phyloP scores from a whole-genome alignment of 2,888 invertebrate genomes.

The Scaptomyza reducta region DNA sequence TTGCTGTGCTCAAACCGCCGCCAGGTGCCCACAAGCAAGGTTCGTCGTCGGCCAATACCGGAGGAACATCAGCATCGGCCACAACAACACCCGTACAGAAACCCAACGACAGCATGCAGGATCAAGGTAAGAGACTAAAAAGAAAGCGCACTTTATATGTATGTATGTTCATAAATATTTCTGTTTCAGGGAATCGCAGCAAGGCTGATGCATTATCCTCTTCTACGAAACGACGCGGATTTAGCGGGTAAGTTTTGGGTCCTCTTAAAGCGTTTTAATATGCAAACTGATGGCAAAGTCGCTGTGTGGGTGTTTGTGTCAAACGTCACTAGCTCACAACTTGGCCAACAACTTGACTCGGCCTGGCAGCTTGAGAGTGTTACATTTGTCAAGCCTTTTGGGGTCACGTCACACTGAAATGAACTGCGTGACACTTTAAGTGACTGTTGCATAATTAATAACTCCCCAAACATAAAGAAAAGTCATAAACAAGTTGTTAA shows the following conservation, averaged over 20 bases:
- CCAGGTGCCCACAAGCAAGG: constrained; percentile 85
- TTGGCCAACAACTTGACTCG: constrained; percentile 3
- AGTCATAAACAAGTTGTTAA: constrained; percentile 23
- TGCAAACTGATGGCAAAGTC: not conserved
- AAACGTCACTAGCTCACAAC: not conserved
- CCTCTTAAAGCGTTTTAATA: not conserved
- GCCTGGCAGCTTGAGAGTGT: not conserved
- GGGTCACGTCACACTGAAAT: constrained; percentile 21
- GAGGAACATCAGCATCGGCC: constrained; percentile 13
- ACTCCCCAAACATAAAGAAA: not conserved
- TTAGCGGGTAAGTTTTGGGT: constrained; percentile 91
- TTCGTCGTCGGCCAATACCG: constrained; percentile 39
- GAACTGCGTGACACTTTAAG: constrained; percentile 27
- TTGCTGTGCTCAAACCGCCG: constrained; percentile 90
- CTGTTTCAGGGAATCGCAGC: constrained; percentile 83
- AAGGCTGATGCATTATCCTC: constrained; percentile 86
- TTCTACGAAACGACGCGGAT: constrained; percentile 93
- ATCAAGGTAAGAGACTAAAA: constrained; percentile 75
- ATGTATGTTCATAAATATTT: not conserved
- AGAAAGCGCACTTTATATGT: not conserved
- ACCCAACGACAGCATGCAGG: constrained; percentile 81
- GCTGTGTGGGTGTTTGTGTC: not conserved
- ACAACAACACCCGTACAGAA: constrained; percentile 67
- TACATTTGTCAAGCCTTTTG: constrained; percentile 10
- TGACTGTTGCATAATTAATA: constrained; percentile 36